Conservation (phyloP, 2,888 invertebrate genomes). For the Eupithecia vulgata region DNA sequence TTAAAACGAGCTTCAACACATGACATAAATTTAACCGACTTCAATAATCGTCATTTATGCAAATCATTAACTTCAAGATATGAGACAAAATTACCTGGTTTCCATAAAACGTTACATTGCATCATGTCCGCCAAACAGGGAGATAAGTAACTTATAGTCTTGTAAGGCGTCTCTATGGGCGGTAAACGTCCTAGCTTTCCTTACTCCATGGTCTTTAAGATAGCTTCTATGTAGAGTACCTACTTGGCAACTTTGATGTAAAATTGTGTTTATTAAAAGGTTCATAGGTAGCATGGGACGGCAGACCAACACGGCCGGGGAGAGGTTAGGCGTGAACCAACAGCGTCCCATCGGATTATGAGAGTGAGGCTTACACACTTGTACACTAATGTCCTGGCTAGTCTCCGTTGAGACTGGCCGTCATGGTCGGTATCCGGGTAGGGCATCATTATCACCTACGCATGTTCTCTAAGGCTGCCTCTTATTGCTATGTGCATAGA, state of each 20-base stretch:
- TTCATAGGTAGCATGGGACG: not conserved
- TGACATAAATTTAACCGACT: not conserved
- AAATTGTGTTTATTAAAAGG: not conserved
- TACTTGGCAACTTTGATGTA: constrained; percentile 8
- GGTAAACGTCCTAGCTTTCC: not conserved
- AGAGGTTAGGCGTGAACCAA: too few species aligned
- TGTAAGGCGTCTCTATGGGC: not conserved
- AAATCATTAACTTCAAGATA: not conserved
- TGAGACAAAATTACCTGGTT: not conserved
- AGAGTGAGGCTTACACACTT: too few species aligned
- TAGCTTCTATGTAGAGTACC: not conserved
- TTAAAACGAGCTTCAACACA: not conserved
- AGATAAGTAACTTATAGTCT: not conserved
- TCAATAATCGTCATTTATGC: not conserved
- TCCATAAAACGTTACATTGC: not conserved
- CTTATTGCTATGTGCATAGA: not conserved
- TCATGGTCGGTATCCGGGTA: too few species aligned
- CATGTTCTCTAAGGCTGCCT: not conserved
- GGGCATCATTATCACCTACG: too few species aligned
- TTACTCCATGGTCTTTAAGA: constrained; percentile 1
- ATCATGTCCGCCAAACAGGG: not conserved
- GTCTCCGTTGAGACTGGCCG: too few species aligned
- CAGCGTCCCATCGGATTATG: too few species aligned
- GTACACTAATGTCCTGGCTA: too few species aligned
- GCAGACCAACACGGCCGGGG: too few species aligned